Evolutionary conservation across 1,140 invertebrate genomes (phyloP).

Genomic region (Rhagoletis pomonella): DNA sequence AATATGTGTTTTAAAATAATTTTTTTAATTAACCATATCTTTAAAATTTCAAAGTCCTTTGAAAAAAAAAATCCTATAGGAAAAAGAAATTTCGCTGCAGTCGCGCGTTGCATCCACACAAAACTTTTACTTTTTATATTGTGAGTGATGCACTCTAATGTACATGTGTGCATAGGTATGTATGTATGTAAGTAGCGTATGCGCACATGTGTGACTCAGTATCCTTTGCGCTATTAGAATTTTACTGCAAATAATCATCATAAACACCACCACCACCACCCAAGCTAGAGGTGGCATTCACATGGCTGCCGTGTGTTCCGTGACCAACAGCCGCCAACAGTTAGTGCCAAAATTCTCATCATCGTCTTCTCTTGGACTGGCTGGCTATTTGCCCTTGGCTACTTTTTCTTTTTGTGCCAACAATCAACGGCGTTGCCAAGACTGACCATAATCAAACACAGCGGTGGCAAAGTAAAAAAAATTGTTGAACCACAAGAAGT

Average conservation of each 20-base stretch:
- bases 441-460: slow-evolving; percentile 39
- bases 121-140: too few relatives aligned
- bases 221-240: not conserved
- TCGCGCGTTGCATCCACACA: too few relatives aligned
- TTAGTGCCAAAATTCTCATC: slow-evolving; percentile 1
- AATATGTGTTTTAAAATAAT: too few relatives aligned
- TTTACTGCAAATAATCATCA: not conserved
- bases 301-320: slow-evolving; percentile 7
- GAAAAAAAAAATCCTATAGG: too few relatives aligned
- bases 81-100: too few relatives aligned
- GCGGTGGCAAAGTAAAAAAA: not conserved
- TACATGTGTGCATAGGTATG: slow-evolving; percentile 34
- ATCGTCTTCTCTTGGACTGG: not conserved
- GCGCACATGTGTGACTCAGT: slow-evolving; percentile 27
- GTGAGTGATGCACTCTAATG: slow-evolving; percentile 42
- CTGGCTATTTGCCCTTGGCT: too few relatives aligned
- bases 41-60: too few relatives aligned
- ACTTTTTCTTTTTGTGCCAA: not conserved
- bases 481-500: not conserved
- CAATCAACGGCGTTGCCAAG: slow-evolving; percentile 23
- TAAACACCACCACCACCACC: not conserved
- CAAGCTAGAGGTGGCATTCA: not conserved
- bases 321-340: not conserved
- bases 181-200: slow-evolving; percentile 28
- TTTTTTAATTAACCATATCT: too few relatives aligned